phyloP scores from a whole-genome alignment of 1,140 invertebrate genomes.

The Drosophila paulistorum region DNA sequence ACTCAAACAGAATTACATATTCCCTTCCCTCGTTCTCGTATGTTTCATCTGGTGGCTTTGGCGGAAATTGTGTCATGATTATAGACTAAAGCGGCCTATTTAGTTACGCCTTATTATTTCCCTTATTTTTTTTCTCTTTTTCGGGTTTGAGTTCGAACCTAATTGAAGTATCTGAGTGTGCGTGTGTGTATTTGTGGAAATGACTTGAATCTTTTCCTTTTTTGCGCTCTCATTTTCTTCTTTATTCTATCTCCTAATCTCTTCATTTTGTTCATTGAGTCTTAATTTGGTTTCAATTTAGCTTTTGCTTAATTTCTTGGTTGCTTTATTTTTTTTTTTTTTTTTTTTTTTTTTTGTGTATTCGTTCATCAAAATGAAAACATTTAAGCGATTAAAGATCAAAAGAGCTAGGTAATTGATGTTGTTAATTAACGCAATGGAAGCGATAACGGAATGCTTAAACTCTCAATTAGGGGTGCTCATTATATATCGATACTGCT shows the following conservation, averaged over 20 bases:
- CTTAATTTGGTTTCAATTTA: constrained; percentile 58
- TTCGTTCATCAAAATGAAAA: constrained; percentile 10
- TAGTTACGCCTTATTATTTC: constrained; percentile 81
- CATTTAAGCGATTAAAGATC: constrained; percentile 12
- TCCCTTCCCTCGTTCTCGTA: neutral
- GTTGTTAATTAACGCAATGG: constrained; percentile 37
- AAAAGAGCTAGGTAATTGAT: constrained; percentile 40
- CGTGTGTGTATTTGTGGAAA: constrained; percentile 50
- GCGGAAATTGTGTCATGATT: constrained; percentile 81
- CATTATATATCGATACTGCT: no score
- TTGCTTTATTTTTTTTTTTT: constrained; percentile 24
- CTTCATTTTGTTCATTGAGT: constrained; percentile 48
- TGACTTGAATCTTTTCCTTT: constrained; percentile 63
- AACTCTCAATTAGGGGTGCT: no score
- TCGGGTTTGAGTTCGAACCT: constrained; percentile 54
- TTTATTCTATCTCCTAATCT: constrained; percentile 29
- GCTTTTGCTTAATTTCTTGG: constrained; percentile 24
- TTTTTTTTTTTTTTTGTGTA: constrained; percentile 25
- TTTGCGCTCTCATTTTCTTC: constrained; percentile 5
- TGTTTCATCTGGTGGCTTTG: constrained; percentile 16
- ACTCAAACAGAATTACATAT: constrained; percentile 9
- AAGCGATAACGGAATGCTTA: neutral
- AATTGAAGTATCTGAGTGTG: constrained; percentile 53
- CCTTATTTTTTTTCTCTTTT: constrained; percentile 55
- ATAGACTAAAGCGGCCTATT: constrained; percentile 80